Percentiles rank a stretch among this genome's conserved stretches.
Evolutionary conservation across 1,140 invertebrate species (phyloP).

Genomic region (Rhizoglyphus robini): DNA sequence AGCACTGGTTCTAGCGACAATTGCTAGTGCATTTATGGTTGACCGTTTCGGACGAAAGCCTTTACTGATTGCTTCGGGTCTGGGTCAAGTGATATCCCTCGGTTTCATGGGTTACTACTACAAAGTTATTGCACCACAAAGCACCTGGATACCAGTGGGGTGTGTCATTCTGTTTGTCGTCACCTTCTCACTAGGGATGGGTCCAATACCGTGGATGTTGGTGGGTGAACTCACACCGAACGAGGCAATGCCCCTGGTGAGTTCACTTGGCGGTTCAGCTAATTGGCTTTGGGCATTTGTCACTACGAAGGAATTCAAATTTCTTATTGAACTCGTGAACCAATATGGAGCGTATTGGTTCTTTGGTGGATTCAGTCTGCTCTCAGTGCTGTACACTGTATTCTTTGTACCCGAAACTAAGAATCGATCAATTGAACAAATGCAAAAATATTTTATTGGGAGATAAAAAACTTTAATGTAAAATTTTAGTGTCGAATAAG

Average conservation of each 20-base stretch:
- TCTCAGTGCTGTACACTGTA: conserved; percentile 62
- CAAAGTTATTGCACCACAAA: not conserved
- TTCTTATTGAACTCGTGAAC: conserved; percentile 50
- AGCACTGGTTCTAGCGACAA: conserved; percentile 77
- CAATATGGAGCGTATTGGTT: conserved; percentile 63
- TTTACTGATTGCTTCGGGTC: conserved; percentile 57
- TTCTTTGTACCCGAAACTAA: conserved; percentile 77
- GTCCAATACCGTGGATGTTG: conserved; percentile 68
- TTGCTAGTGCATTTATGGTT: conserved; percentile 64
- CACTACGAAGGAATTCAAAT: conserved; percentile 70
- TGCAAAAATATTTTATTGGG: conserved; percentile 33
- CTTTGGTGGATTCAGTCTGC: conserved; percentile 54
- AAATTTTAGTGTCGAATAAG: no score
- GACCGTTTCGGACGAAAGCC: conserved; percentile 70
- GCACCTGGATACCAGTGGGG: conserved; percentile 40
- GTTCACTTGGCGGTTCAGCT: conserved; percentile 64
- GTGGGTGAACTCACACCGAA: conserved; percentile 44
- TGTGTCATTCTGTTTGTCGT: conserved; percentile 44
- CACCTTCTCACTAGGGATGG: conserved; percentile 52
- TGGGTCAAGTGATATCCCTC: conserved; percentile 43
- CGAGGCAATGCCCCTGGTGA: conserved; percentile 30
- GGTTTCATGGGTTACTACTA: conserved; percentile 42
- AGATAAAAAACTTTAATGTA: not conserved
- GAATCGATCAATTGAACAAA: conserved; percentile 74
- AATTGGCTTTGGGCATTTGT: conserved; percentile 82